These are phyloP conservation scores for Knipowitschia caucasica DNA, from an alignment of 2,797 vertebrate genomes.

Conservation along the genomic window DNA sequence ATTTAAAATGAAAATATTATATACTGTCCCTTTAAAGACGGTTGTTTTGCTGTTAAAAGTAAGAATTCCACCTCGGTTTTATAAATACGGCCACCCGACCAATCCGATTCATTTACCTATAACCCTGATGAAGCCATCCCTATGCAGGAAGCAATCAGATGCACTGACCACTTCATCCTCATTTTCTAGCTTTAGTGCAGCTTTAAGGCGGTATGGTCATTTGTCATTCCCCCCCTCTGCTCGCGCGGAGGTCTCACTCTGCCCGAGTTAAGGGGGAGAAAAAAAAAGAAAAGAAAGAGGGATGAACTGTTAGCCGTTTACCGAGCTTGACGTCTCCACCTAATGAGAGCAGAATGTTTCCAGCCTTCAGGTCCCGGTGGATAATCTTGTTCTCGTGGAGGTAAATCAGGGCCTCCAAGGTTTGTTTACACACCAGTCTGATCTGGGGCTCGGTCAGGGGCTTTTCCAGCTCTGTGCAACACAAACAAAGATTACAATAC, in stretches of 20 bases:
- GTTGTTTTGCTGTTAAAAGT: no score
- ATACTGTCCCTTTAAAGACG: no score
- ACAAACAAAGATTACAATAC: conserved; percentile 12
- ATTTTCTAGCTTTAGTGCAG: background rate
- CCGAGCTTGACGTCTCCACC: conserved; percentile 96
- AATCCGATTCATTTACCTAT: background rate
- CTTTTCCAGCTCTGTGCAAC: conserved; percentile 88
- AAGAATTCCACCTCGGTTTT: no score
- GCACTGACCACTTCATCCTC: background rate
- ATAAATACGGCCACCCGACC: background rate
- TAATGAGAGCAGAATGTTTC: conserved; percentile 94
- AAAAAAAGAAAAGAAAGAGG: background rate
- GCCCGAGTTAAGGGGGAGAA: background rate
- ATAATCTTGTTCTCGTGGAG: conserved; percentile 97
- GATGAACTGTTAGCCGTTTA: conserved; percentile 52
- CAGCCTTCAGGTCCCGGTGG: conserved; percentile 97
- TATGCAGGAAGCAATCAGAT: background rate
- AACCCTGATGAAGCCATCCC: background rate
- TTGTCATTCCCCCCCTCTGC: no score
- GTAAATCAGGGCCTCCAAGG: conserved; percentile 90
- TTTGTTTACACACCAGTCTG: conserved; percentile 94
- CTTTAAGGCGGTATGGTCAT: background rate
- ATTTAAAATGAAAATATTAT: no score
- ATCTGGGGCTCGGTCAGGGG: conserved; percentile 96
- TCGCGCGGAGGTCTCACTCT: background rate